A percentile compares a stretch with the other conserved stretches of the same genome.
Evolutionary conservation across 2,113 vertebrate genomes (phyloP).

Genomic region (Cottus gobio): DNA sequence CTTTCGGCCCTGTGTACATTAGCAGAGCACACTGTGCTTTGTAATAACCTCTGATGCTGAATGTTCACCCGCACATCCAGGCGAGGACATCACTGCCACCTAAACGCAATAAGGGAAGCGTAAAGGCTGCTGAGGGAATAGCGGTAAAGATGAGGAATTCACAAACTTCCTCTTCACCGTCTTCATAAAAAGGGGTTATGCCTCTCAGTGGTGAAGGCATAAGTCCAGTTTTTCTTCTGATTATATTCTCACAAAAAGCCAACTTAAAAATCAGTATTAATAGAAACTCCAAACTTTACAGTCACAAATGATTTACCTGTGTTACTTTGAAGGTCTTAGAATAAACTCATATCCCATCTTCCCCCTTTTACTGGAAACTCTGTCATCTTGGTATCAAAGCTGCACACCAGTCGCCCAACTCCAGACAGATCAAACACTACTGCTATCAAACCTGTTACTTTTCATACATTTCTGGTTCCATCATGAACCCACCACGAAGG

Average conservation of each 20-base stretch:
- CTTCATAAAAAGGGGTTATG: neutral
- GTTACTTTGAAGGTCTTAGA: conserved; percentile 12
- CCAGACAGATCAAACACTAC: conserved; percentile 17
- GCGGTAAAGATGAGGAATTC: neutral
- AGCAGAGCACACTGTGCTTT: conserved; percentile 65
- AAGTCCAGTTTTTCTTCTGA: neutral
- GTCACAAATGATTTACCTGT: conserved; percentile 17
- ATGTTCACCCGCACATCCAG: conserved; percentile 66
- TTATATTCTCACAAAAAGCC: neutral
- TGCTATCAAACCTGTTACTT: conserved; percentile 7
- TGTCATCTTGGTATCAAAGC: conserved; percentile 23
- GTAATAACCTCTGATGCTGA: conserved; percentile 58
- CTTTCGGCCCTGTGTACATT: conserved; percentile 68
- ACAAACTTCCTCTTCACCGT: too few relatives aligned
- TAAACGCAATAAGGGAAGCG: conserved; percentile 35
- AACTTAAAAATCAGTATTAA: neutral
- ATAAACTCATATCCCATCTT: neutral
- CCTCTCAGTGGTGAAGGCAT: neutral
- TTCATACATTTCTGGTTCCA: conserved; percentile 16
- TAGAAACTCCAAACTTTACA: neutral
- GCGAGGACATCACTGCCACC: conserved; percentile 39
- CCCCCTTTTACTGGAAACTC: neutral
- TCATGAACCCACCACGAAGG: conserved; percentile 13
- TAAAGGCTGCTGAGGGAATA: conserved; percentile 23
- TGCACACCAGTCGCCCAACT: conserved; percentile 4